These are phyloP conservation scores for Lampropteryx suffumata DNA, from an alignment of 2,888 invertebrate genomes.

Conservation along the genomic window DNA sequence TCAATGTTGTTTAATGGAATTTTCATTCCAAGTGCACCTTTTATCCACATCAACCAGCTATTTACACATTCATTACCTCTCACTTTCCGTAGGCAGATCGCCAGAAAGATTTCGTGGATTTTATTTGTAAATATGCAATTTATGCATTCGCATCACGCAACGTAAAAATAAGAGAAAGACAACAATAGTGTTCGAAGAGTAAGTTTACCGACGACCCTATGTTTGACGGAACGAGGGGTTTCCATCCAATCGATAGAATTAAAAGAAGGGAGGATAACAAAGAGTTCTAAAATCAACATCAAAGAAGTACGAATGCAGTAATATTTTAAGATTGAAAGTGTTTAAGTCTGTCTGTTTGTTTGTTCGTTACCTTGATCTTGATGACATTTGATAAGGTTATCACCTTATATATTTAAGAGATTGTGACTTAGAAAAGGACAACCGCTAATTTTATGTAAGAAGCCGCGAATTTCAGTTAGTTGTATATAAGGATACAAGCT, in stretches of 20 bases:
- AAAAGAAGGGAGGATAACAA: constrained; percentile 2
- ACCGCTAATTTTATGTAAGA: too few relatives aligned
- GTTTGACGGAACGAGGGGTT: constrained; percentile 4
- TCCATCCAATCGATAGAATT: constrained; percentile 7
- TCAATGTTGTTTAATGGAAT: not conserved
- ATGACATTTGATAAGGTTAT: too few relatives aligned
- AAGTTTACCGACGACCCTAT: constrained; percentile 2
- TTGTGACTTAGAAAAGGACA: too few relatives aligned
- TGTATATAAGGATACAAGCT: too few relatives aligned
- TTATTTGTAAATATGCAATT: constrained; percentile 11
- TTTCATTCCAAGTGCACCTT: constrained; percentile 4
- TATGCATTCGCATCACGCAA: constrained; percentile 12
- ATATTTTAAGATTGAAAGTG: too few relatives aligned
- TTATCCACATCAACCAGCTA: constrained; percentile 7
- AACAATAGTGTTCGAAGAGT: constrained; percentile 10
- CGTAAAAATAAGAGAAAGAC: constrained; percentile 13
- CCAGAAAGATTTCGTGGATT: constrained; percentile 14
- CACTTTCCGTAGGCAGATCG: constrained; percentile 20
- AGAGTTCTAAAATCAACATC: not conserved
- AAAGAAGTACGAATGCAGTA: too few relatives aligned
- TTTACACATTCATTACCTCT: constrained; percentile 16
- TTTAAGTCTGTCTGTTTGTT: too few relatives aligned
- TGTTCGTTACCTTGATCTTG: too few relatives aligned
- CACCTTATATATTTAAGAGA: too few relatives aligned
- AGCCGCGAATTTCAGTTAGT: too few relatives aligned